phyloP scores from a whole-genome alignment of 1,140 invertebrate genomes.

The Drosophila truncata region DNA sequence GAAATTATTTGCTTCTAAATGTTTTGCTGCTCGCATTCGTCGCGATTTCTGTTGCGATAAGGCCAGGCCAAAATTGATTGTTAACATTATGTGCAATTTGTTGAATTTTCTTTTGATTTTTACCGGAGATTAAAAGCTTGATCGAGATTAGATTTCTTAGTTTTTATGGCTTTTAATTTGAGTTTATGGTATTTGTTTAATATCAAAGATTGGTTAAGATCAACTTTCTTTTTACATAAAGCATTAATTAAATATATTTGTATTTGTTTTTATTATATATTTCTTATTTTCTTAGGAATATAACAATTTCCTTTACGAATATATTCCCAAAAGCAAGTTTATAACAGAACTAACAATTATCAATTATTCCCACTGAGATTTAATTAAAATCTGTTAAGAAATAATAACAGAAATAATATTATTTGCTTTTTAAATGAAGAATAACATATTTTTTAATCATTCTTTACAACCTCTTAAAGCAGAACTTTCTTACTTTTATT shows the following conservation, averaged over 20 bases:
- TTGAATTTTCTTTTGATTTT: slow-evolving; percentile 58
- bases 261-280: background rate
- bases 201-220: background rate
- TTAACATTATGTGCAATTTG: slow-evolving; percentile 74
- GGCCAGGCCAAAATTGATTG: slow-evolving; percentile 66
- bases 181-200: background rate
- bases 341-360: background rate
- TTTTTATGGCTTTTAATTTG: background rate
- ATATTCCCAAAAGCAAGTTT: too few species aligned
- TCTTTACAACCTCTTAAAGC: background rate
- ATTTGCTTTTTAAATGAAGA: background rate
- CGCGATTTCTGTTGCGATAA: slow-evolving; percentile 37
- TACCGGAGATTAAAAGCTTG: slow-evolving; percentile 46
- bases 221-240: background rate
- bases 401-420: background rate
- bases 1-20: slow-evolving; percentile 81
- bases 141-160: background rate
- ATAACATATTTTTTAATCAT: background rate
- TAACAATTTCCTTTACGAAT: background rate
- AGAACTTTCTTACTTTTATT: slow-evolving; percentile 44
- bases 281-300: background rate
- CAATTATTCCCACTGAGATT: background rate
- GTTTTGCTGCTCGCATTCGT: slow-evolving; percentile 67
- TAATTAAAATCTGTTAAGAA: background rate
- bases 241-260: too few species aligned